These are phyloP conservation scores for Meandrina meandrites DNA, from an alignment of 92 coral and sea anemone genomes.

Conservation along the genomic window DNA sequence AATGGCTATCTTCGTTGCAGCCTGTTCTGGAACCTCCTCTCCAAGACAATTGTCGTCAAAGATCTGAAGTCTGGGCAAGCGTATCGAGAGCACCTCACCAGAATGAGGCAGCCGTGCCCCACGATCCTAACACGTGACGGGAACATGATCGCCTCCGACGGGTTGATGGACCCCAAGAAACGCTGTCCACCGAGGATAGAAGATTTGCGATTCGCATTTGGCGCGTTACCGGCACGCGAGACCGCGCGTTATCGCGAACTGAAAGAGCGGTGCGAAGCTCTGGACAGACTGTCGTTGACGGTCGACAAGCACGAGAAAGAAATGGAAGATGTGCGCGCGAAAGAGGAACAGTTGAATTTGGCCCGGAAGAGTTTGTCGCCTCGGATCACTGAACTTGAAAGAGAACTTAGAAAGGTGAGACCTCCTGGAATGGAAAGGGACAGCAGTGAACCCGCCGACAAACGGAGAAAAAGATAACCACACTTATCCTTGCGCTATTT, in stretches of 20 bases:
- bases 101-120: constrained; percentile 76
- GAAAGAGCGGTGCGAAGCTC: constrained; percentile 31
- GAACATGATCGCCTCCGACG: constrained; percentile 84
- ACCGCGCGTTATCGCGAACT: constrained; percentile 50
- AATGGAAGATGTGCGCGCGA: constrained; percentile 26
- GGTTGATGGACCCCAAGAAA: constrained; percentile 83
- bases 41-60: constrained; percentile 76
- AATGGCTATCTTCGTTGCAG: constrained; percentile 73
- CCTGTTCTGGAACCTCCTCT: constrained; percentile 76
- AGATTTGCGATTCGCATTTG: constrained; percentile 69
- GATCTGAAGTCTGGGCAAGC: constrained; percentile 82
- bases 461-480: constrained; percentile 64
- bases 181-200: constrained; percentile 64
- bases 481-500: not conserved
- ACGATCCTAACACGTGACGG: constrained; percentile 85
- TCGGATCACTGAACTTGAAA: constrained; percentile 63
- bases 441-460: constrained; percentile 66
- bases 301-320: constrained; percentile 53
- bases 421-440: constrained; percentile 50
- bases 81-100: constrained; percentile 80
- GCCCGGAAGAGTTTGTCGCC: constrained; percentile 57
- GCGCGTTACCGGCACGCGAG: constrained; percentile 71
- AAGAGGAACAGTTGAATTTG: constrained; percentile 59
- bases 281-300: constrained; percentile 48
- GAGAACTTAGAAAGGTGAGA: constrained; percentile 75